These are phyloP conservation scores for Teinopalpus imperialis DNA, from an alignment of 2,888 invertebrate genomes.

Conservation along the genomic window DNA sequence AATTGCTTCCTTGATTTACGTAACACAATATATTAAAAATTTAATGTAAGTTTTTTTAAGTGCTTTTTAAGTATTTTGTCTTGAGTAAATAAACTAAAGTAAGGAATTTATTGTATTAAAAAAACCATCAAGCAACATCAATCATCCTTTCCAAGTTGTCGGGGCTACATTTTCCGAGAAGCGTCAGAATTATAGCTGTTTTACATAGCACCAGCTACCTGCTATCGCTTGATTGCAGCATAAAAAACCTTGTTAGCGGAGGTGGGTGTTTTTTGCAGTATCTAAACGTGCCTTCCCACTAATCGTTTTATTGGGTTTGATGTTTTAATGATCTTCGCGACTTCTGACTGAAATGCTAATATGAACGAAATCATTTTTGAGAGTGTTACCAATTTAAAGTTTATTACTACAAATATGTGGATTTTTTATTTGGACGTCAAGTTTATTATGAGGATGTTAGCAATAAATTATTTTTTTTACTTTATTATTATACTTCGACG, in stretches of 20 bases:
- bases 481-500: too few species aligned
- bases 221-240: conserved; percentile 52
- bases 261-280: conserved; percentile 51
- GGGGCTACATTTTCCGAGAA: conserved; percentile 33
- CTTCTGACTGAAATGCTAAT: conserved; percentile 39
- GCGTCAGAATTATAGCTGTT: conserved; percentile 37
- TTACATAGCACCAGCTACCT: conserved; percentile 36
- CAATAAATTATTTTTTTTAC: too few species aligned
- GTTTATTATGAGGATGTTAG: too few species aligned
- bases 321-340: conserved; percentile 53
- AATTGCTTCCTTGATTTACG: too few species aligned
- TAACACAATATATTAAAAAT: too few species aligned
- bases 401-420: too few species aligned
- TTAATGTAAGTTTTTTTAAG: too few species aligned
- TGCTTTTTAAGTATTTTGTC: too few species aligned
- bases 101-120: conserved; percentile 22
- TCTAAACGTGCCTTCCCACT: conserved; percentile 49
- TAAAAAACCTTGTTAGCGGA: conserved; percentile 70
- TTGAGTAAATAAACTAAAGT: conserved; percentile 26
- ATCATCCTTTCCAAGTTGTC: conserved; percentile 27
- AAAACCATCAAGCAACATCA: conserved; percentile 26
- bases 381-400: too few species aligned
- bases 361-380: conserved; percentile 22
- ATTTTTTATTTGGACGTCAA: too few species aligned
- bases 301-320: conserved; percentile 73